Base-by-base conservation (phyloP, 2,888 invertebrate genomes). In the Proisotoma minuta region DNA sequence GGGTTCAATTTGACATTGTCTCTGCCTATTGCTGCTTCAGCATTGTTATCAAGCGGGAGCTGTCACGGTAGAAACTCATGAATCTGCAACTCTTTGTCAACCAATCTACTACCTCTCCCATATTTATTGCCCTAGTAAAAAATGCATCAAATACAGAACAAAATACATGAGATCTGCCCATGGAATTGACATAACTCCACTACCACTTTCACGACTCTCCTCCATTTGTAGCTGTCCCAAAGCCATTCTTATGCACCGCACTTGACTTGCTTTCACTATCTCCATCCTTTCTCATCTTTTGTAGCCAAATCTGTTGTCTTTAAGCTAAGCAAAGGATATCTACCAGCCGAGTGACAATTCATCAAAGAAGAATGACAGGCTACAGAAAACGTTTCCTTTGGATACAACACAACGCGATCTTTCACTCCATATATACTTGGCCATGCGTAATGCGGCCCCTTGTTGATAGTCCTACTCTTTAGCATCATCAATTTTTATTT, bases 101-200 rank as follows among this genome's bases (percentile, higher is more conserved):
- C 48, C 64, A 52, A 54, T 60, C 56, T 49, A n/a, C 57, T 57
- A 52, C 60, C 60, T 65, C 63, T 62, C 68, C 66, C 68, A 66
- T 71, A 69, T 71, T 71, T 71, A 71, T 71, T 68, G 65, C 68
- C 34, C 34, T 20, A 56, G 66, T 68, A 69, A 71, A 69, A 71
- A 71, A 68, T 69, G 71, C 69, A 69, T 71, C 71, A 69, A 69
- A 68, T 67, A 66, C 65, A 67, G 66, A 63, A 70, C 66, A 67
- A 66, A 70, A 70, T 70, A 62, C 68, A 70, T 65, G 65, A 59
- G 50, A 23, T 57, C 65, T 65, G 62, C 66, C 65, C 65, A 59
- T 54, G 57, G 59, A 63, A 64, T 62, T 70, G 70, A 70, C 70
- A 60, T 62, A 57, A 59, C 51, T 51, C 62, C 23, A n/a, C n/a